Base-by-base conservation (phyloP, 2,797 vertebrate genomes). In the Heterohyrax brucei region DNA sequence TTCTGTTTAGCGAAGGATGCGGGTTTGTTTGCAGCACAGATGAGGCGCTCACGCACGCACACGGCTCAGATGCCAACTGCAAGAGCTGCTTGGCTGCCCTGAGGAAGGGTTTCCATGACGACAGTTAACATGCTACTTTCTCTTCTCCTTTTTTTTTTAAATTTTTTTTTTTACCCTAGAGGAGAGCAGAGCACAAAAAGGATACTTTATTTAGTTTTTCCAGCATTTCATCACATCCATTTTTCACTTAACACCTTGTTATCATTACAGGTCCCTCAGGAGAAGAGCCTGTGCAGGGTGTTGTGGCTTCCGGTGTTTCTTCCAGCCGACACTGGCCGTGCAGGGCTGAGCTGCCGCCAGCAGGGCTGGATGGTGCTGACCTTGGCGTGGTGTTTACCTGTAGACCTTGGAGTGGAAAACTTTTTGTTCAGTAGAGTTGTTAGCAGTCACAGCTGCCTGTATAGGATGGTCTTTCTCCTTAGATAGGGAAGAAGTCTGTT, bases 31-130 rank as follows among this genome's bases (percentile, higher is more conserved):
- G 30, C 21, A 1, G 26, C 24, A 2, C 39, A 26, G 50, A 16
- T 28, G 66, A 50, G 8, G 7, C 46, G 46, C 50, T 75, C 87
- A 39, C 39, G 39, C 39, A 39, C 24, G 2, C 59, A 87, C 26
- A 2, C 62, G 89, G 97, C 97, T 87, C 77, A 96, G 90, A 78
- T 14, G 68, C 93, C 89, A n/a, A 89, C 59, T 79, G 64, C 4
- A 22, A 30, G 75, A 53, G 59, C 28, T 59, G 53, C 22, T 30
- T 50, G 46, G 87, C 87, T 92, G 22, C 53, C 80, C 79, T 16
- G 59, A 56, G 82, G 64, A 93, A 28, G 33, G 76, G 97, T 97
- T 97, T 97, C 97, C 82, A 89, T 84, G 96, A 95, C 50, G 39
- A 93, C 96, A 48, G 87, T 80, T 82, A 33, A 33, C 68, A 28